These are phyloP conservation scores for Corynorhinus townsendii DNA, from an alignment of 2,113 vertebrate genomes.

Conservation along the genomic window DNA sequence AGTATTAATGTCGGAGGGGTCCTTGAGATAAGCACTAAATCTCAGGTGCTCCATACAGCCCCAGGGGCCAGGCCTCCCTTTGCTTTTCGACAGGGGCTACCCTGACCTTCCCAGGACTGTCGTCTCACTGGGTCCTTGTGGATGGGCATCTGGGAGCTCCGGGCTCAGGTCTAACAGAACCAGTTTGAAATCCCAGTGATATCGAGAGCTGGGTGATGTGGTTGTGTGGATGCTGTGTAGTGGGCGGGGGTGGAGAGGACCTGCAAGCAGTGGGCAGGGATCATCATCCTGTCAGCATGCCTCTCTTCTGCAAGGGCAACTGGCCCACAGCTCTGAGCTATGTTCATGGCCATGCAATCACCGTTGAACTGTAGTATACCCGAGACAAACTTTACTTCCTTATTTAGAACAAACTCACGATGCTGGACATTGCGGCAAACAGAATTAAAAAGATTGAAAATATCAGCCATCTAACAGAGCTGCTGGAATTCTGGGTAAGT, in stretches of 20 bases:
- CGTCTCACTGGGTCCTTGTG: background rate
- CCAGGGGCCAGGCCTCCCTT: background rate
- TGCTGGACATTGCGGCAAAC: slow-evolving; percentile 96
- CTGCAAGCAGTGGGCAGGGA: background rate
- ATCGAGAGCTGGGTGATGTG: too few species aligned
- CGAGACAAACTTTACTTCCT: slow-evolving; percentile 56
- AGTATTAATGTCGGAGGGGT: accelerated
- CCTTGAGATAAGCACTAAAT: background rate
- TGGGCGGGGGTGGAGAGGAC: background rate
- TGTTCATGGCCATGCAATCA: accelerated
- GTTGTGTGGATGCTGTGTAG: background rate
- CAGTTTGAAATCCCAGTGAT: background rate
- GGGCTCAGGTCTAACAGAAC: background rate
- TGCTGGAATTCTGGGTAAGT: slow-evolving; percentile 98
- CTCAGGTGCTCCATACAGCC: too few species aligned
- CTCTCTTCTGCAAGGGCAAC: background rate
- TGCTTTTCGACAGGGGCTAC: background rate
- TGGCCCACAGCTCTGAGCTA: accelerated
- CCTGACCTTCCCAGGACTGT: background rate
- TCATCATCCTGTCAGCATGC: accelerated
- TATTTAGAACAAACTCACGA: slow-evolving; percentile 95
- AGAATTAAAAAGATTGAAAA: slow-evolving; percentile 98
- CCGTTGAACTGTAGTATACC: background rate
- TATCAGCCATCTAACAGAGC: slow-evolving; percentile 93
- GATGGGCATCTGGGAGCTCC: background rate